Percentiles rank a stretch among this genome's conserved stretches.
These are phyloP conservation scores for Corvus hawaiiensis DNA, from an alignment of 2,113 vertebrate species.

Conservation along the genomic window DNA sequence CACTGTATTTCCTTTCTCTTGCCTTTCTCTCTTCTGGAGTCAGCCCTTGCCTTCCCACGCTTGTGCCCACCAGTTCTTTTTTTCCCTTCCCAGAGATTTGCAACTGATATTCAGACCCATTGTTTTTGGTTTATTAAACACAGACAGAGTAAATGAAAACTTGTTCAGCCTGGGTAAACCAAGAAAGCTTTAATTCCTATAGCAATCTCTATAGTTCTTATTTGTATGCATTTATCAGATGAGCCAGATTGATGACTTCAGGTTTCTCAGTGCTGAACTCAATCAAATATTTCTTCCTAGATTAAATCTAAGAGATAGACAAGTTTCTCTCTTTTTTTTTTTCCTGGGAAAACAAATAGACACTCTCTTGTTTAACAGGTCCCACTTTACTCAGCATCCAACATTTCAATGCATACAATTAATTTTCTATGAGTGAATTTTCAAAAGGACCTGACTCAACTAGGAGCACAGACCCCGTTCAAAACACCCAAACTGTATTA, in stretches of 20 bases:
- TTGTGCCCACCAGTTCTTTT: rapidly evolving
- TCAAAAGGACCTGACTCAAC: background rate
- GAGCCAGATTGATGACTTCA: background rate
- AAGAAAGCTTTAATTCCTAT: background rate
- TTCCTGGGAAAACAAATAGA: background rate
- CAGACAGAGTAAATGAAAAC: constrained; percentile 5
- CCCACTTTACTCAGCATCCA: background rate
- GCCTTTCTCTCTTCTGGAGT: background rate
- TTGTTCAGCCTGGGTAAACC: background rate
- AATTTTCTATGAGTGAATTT: background rate
- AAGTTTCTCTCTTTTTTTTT: background rate
- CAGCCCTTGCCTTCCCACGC: background rate
- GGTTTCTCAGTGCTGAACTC: background rate
- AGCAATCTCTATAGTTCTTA: background rate
- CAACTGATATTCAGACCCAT: background rate
- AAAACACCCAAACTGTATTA: background rate
- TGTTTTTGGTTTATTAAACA: background rate
- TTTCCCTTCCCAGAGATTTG: background rate
- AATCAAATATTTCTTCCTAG: background rate
- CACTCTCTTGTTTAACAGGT: background rate
- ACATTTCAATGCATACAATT: background rate
- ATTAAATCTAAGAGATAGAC: background rate
- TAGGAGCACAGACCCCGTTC: background rate
- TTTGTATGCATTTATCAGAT: background rate
- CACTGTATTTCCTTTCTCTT: background rate